phyloP scores from a whole-genome alignment of 2,888 invertebrate species.

The Oligia latruncula region DNA sequence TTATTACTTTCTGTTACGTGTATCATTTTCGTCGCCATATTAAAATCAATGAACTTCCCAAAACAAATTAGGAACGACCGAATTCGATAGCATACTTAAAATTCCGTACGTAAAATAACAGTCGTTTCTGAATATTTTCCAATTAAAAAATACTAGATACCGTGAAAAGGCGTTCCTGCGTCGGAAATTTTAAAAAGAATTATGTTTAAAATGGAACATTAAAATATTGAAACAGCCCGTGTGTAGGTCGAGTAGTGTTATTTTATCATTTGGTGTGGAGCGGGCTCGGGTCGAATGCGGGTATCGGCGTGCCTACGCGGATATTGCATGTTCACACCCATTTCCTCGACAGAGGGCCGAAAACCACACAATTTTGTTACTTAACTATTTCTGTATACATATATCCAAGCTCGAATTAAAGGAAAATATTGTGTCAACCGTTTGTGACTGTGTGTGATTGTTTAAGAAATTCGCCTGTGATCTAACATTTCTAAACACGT shows the following conservation, averaged over 20 bases:
- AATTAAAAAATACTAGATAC: constrained; percentile 1
- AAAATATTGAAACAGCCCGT: constrained; percentile 36
- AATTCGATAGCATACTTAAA: not conserved
- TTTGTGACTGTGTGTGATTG: constrained; percentile 17
- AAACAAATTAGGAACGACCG: not conserved
- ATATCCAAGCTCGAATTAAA: constrained; percentile 24
- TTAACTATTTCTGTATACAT: constrained; percentile 41
- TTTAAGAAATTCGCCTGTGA: constrained; percentile 1
- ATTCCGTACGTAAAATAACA: not conserved
- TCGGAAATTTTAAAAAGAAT: constrained; percentile 18
- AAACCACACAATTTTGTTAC: constrained; percentile 63
- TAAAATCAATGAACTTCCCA: not conserved
- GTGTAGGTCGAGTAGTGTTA: constrained; percentile 50
- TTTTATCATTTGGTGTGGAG: constrained; percentile 70
- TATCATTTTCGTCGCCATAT: not conserved
- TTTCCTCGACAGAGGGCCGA: constrained; percentile 66
- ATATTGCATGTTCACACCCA: constrained; percentile 75
- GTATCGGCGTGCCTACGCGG: constrained; percentile 66
- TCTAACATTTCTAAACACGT: constrained; percentile 22
- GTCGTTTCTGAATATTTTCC: not conserved
- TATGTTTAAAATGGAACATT: constrained; percentile 32
- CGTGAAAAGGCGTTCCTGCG: not conserved
- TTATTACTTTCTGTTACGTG: constrained; percentile 1
- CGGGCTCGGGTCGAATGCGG: constrained; percentile 46
- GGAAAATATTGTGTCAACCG: constrained; percentile 44